Evolutionary conservation across 2,113 vertebrate genomes (phyloP).

Genomic region (Tor tambroides): DNA sequence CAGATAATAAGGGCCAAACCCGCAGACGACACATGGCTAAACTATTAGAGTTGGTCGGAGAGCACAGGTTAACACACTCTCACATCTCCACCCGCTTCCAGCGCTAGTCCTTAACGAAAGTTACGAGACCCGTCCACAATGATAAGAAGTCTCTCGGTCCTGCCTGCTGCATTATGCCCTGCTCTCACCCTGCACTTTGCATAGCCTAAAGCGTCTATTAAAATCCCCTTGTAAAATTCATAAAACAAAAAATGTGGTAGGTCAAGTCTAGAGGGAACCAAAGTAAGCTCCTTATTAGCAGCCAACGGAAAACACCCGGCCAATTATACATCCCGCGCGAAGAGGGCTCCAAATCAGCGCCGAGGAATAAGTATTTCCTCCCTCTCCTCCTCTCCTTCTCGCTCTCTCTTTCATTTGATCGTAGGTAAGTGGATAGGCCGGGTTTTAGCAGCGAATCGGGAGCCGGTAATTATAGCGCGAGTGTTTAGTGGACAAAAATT

Average conservation of each 20-base stretch:
- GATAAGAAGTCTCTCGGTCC: slow-evolving; percentile 97
- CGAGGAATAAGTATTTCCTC: slow-evolving; percentile 96
- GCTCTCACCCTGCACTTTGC: slow-evolving; percentile 98
- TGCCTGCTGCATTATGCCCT: slow-evolving; percentile 92
- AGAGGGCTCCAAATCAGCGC: slow-evolving; percentile 93
- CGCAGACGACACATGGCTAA: slow-evolving; percentile 91
- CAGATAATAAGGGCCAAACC: slow-evolving; percentile 92
- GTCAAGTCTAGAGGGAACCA: slow-evolving; percentile 99
- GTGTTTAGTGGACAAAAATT: slow-evolving; percentile 96
- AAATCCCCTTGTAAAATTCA: slow-evolving; percentile 99
- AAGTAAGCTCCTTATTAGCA: slow-evolving; percentile 99
- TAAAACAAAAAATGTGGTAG: slow-evolving; percentile 99
- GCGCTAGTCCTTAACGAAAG: slow-evolving; percentile 96
- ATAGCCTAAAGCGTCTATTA: slow-evolving; percentile 99
- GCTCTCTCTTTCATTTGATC: slow-evolving; percentile 82
- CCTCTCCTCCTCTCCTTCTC: slow-evolving; percentile 68
- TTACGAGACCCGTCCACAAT: slow-evolving; percentile 96
- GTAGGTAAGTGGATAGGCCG: slow-evolving; percentile 81
- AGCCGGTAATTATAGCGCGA: slow-evolving; percentile 97
- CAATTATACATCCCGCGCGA: slow-evolving; percentile 99
- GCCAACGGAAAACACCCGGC: slow-evolving; percentile 99
- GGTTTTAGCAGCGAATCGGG: slow-evolving; percentile 85
- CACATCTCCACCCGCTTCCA: slow-evolving; percentile 90
- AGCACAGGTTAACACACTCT: slow-evolving; percentile 99
- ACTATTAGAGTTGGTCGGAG: slow-evolving; percentile 96